phyloP scores from a whole-genome alignment of 2,888 invertebrate genomes.

The Aphrophora alni region DNA sequence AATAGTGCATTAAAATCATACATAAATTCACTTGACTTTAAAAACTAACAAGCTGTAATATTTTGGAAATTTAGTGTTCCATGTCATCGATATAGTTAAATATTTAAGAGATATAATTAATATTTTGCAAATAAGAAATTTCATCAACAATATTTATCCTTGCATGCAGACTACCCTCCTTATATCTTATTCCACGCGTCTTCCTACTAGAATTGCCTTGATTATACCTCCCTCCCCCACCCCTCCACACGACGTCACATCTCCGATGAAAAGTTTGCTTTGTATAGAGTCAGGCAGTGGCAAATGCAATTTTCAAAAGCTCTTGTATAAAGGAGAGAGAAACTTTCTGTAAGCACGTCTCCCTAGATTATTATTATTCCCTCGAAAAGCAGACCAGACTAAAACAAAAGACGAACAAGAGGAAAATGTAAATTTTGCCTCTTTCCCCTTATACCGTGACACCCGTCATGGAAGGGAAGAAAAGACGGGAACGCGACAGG shows the following conservation, averaged over 20 bases:
- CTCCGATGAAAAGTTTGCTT: conserved; percentile 35
- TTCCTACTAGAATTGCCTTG: conserved; percentile 6
- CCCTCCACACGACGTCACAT: conserved; percentile 6
- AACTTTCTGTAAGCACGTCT: conserved; percentile 28
- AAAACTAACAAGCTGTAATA: no score
- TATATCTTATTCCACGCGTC: conserved; percentile 32
- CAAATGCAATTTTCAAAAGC: conserved; percentile 49
- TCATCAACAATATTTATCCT: no score
- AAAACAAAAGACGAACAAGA: conserved; percentile 32
- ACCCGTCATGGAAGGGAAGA: conserved; percentile 27
- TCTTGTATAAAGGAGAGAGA: neutral
- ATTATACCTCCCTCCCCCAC: neutral
- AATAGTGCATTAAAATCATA: no score
- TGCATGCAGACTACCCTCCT: neutral
- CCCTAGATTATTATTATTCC: conserved; percentile 28
- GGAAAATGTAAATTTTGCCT: conserved; percentile 33
- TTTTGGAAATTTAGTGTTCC: no score
- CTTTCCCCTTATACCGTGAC: conserved; percentile 14
- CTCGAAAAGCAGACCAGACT: conserved; percentile 30
- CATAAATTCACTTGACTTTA: no score
- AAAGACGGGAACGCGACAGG: conserved; percentile 11
- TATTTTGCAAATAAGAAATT: no score
- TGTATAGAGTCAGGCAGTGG: conserved; percentile 21
- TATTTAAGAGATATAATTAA: no score
- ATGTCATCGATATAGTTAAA: no score